Evolutionary conservation across 1,140 invertebrate genomes (phyloP).

Genomic region (Anoplophora glabripennis): DNA sequence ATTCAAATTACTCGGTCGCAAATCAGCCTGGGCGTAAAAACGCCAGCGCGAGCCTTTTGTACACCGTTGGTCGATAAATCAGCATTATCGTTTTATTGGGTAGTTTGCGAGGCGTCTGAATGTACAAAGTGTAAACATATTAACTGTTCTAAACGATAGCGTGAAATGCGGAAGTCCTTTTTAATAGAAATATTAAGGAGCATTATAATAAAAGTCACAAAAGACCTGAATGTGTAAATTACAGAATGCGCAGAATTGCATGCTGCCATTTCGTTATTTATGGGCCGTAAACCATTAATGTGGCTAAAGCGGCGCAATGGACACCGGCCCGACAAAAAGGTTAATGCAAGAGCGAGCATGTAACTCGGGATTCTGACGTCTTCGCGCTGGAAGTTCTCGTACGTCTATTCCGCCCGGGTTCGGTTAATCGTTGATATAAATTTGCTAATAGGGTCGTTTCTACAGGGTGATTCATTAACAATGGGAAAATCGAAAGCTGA

Average conservation of each 20-base stretch:
- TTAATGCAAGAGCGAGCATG: neutral
- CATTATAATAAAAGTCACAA: conserved; percentile 2
- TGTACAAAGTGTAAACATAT: neutral
- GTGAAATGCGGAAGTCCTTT: no score
- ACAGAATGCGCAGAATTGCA: neutral
- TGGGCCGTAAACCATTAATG: neutral
- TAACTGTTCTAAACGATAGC: no score
- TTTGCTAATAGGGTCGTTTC: no score
- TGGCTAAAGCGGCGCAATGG: neutral
- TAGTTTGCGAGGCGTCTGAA: neutral
- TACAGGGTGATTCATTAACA: no score
- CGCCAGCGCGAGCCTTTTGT: no score
- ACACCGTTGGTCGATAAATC: neutral
- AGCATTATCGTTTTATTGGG: neutral
- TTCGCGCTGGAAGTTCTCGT: no score
- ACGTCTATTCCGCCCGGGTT: no score
- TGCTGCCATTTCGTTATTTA: conserved; percentile 2
- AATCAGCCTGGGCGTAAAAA: no score
- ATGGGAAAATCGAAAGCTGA: no score
- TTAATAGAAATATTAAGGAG: neutral
- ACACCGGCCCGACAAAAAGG: neutral
- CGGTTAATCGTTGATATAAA: no score
- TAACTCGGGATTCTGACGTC: neutral
- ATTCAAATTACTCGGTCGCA: no score
- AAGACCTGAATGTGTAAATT: neutral